Evolutionary conservation across 2,797 vertebrate genomes (phyloP).

Genomic region (Huso huso): DNA sequence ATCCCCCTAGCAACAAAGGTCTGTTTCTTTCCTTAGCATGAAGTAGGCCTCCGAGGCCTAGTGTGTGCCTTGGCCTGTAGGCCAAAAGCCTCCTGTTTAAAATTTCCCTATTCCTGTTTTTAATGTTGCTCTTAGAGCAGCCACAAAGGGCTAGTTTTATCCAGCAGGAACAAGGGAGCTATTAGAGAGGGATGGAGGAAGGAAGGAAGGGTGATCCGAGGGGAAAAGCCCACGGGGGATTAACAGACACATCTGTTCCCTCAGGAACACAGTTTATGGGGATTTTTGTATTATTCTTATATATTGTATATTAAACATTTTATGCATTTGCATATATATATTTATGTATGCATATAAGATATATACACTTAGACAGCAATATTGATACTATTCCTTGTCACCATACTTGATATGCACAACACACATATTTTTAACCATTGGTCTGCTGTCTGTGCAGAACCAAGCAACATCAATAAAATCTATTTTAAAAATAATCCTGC

Average conservation of each 20-base stretch:
- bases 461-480: background rate
- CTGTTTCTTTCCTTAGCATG: conserved; percentile 92
- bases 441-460: background rate
- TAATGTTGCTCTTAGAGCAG: conserved; percentile 85
- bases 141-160: conserved; percentile 97
- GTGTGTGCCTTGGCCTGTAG: conserved; percentile 80
- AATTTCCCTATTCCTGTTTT: conserved; percentile 95
- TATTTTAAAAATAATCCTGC: no score
- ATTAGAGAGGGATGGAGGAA: conserved; percentile 84
- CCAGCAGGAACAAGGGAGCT: conserved; percentile 88
- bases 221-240: conserved; percentile 78
- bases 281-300: conserved; percentile 40
- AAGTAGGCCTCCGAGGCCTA: conserved; percentile 80
- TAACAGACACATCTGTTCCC: conserved; percentile 90
- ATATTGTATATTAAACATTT: no score
- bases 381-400: no score
- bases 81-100: conserved; percentile 96
- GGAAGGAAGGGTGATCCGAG: conserved; percentile 73
- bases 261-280: conserved; percentile 74
- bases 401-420: no score
- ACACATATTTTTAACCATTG: no score
- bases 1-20: conserved; percentile 83
- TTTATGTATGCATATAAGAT: no score
- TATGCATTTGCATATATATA: no score
- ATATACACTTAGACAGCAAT: no score